Base-by-base conservation (phyloP, 2,888 invertebrate genomes). In the Priocnemis perturbator region DNA sequence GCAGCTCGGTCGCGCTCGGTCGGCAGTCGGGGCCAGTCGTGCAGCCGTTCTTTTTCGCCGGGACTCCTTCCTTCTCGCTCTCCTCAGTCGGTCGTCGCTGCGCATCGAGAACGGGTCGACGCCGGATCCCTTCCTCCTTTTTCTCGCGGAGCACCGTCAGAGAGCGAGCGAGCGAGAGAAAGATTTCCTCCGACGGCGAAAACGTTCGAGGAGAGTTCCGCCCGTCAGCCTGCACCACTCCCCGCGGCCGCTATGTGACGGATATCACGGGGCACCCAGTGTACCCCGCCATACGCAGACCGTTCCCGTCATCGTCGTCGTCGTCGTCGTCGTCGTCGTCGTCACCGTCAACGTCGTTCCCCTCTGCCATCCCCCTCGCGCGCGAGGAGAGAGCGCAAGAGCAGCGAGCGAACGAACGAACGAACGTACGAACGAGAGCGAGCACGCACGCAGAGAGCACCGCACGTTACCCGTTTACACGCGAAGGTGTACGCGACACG, bases 1-100 rank as follows among this genome's bases (percentile, higher is more conserved):
- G 73, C 69, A 79, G 79, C 79, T 81, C 81, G 81, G 81, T 78
- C 78, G 81, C 79, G 81, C 78, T 80, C 80, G 80, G 81, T 74
- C 76, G 80, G 78, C 74, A 74, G 76, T 81, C 79, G 81, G 81
- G 71, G 63, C 79, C 71, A 78, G 73, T 79, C 76, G 79, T 71
- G 69, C 72, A 37, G 37, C 15, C 60, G 60, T 48, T 48, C 48
- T 50, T 50, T 50, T 9, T 20, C 45, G 23, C 58, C 11, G 58
- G 19, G 37, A 21, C 58, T 44, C 44, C 26, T 50, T 23, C 7
- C 30, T 30, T 30, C 20, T 60, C 21, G 47, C 45, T 26, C 23
- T 60, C 23, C 67, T 82, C 78, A 81, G 81, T 83, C 74, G 73
- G 74, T 80, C 71, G 78, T 78, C 67, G 72, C 70, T 73, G 77